Percentiles rank a stretch among this genome's conserved stretches.
phyloP scores from a whole-genome alignment of 2,797 vertebrate species.

The Nyctibius grandis region DNA sequence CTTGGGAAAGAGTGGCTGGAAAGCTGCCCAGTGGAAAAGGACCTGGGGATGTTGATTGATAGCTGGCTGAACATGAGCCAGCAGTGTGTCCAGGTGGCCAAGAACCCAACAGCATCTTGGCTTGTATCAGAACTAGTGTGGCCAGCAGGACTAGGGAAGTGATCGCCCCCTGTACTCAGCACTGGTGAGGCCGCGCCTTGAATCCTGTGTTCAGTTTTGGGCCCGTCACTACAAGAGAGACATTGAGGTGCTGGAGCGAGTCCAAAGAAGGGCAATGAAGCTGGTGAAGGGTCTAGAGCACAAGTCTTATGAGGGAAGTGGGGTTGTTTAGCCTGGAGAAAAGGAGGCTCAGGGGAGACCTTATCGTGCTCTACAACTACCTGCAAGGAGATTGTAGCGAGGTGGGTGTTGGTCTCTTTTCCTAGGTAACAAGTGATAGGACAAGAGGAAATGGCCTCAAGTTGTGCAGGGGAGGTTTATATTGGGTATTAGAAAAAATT shows the following conservation, averaged over 20 bases:
- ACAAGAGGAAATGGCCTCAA: neutral
- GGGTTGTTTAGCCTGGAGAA: neutral
- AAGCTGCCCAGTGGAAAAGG: rapidly evolving
- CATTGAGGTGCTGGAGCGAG: rapidly evolving
- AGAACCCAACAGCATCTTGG: neutral
- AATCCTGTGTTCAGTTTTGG: neutral
- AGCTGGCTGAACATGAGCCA: rapidly evolving
- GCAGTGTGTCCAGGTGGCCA: neutral
- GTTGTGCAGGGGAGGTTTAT: neutral
- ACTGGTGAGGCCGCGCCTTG: neutral
- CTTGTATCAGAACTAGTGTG: rapidly evolving
- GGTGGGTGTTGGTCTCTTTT: neutral
- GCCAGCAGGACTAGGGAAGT: neutral
- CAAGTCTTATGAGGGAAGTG: neutral
- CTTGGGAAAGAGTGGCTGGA: neutral
- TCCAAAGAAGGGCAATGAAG: neutral
- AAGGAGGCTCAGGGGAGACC: neutral
- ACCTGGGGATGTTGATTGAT: rapidly evolving
- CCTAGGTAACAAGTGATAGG: neutral
- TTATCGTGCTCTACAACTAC: rapidly evolving
- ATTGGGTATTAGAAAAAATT: neutral
- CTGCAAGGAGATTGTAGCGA: rapidly evolving
- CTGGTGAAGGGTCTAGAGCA: neutral
- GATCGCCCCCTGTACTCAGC: neutral
- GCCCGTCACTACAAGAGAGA: neutral